phyloP scores from a whole-genome alignment of 2,888 invertebrate species.

The Drosophila monieri region DNA sequence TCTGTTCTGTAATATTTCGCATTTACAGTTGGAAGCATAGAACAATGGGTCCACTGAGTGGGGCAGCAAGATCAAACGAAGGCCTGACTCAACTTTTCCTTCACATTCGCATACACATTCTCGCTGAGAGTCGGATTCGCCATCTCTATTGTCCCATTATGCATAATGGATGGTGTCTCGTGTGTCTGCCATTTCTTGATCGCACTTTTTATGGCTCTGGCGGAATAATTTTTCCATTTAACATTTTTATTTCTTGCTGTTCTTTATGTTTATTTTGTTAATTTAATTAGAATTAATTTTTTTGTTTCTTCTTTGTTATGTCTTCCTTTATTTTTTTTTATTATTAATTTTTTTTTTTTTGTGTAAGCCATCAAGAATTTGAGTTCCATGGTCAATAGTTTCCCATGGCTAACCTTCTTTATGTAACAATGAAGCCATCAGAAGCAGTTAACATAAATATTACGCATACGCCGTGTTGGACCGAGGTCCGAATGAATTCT shows the following conservation, averaged over 20 bases:
- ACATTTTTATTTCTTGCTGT: slow-evolving; percentile 32
- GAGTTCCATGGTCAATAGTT: slow-evolving; percentile 26
- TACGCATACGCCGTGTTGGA: slow-evolving; percentile 37
- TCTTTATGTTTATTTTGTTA: slow-evolving; percentile 55
- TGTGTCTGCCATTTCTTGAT: slow-evolving; percentile 55
- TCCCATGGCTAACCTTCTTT: slow-evolving; percentile 32
- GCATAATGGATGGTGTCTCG: slow-evolving; percentile 46
- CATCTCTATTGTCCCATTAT: slow-evolving; percentile 27
- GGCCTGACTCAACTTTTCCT: slow-evolving; percentile 37
- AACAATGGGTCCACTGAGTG: slow-evolving; percentile 39
- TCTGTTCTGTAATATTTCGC: slow-evolving; percentile 55
- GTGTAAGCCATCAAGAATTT: slow-evolving; percentile 22
- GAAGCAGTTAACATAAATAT: slow-evolving; percentile 9
- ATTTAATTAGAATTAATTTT: slow-evolving; percentile 68
- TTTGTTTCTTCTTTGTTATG: slow-evolving; percentile 29
- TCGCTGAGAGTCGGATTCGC: neutral
- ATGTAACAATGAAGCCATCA: slow-evolving; percentile 23
- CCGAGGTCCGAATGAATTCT: slow-evolving; percentile 1
- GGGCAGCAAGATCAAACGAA: slow-evolving; percentile 9
- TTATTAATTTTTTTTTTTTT: neutral
- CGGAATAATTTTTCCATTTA: slow-evolving; percentile 65
- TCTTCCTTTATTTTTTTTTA: slow-evolving; percentile 7
- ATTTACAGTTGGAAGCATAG: slow-evolving; percentile 72
- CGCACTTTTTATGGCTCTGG: slow-evolving; percentile 62
- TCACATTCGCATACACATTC: neutral